A percentile compares a stretch with the other conserved stretches of the same genome.
These are phyloP conservation scores for Gnathonemus echidnorhynchus DNA, from an alignment of 2,113 vertebrate species.

Conservation along the genomic window DNA sequence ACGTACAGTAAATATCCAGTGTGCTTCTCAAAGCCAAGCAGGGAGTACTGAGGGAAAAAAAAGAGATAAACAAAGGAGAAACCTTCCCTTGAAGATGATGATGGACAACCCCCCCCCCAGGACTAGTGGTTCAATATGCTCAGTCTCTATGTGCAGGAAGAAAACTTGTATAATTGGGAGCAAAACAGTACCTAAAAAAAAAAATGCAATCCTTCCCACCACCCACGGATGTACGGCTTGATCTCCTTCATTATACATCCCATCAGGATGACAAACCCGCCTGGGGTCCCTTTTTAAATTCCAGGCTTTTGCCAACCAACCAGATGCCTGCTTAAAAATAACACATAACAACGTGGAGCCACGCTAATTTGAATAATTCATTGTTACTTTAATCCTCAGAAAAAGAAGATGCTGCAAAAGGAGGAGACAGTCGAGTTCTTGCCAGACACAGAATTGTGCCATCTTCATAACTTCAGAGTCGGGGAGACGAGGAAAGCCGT, in stretches of 20 bases:
- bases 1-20: neutral
- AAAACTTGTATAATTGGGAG: neutral
- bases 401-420: neutral
- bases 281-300: constrained; percentile 43
- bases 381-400: constrained; percentile 36
- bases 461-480: neutral
- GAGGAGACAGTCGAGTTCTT: constrained; percentile 22
- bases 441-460: constrained; percentile 2
- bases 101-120: neutral
- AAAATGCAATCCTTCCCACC: neutral
- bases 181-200: neutral
- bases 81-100: neutral
- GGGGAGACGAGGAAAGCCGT: neutral
- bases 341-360: constrained; percentile 43
- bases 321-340: constrained; percentile 47
- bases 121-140: neutral
- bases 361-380: constrained; percentile 50
- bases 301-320: constrained; percentile 45
- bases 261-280: constrained; percentile 42
- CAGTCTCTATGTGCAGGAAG: neutral
- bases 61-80: neutral
- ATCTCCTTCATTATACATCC: constrained; percentile 33
- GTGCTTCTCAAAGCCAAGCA: neutral
- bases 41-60: neutral
- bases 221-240: neutral